Evolutionary conservation across 2,113 vertebrate genomes (phyloP).

Genomic region (Equus przewalskii): DNA sequence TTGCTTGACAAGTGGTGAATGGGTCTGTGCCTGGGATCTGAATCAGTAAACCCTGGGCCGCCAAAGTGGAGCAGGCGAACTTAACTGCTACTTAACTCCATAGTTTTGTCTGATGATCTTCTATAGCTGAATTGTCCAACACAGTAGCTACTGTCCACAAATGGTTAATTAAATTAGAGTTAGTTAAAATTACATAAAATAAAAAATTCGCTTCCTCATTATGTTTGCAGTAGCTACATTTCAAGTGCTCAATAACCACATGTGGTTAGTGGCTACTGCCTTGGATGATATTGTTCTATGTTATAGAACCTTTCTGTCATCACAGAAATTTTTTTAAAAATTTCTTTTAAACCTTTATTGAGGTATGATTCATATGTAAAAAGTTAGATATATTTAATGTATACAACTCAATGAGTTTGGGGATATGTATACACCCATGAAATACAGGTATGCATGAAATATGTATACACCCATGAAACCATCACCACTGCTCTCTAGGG

Average conservation of each 20-base stretch:
- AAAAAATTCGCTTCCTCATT: not conserved
- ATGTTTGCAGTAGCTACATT: not conserved
- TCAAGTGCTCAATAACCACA: not conserved
- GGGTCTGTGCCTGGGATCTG: too few relatives aligned
- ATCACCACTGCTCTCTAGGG: not conserved
- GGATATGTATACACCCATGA: not conserved
- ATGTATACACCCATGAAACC: not conserved
- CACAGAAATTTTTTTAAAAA: not conserved
- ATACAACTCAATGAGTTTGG: not conserved
- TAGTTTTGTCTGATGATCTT: not conserved
- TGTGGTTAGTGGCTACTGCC: not conserved
- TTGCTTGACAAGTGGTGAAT: too few relatives aligned
- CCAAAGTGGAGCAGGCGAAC: too few relatives aligned
- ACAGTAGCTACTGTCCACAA: not conserved
- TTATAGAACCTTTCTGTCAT: not conserved
- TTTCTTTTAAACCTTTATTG: not conserved
- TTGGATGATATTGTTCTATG: not conserved
- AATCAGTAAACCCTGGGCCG: too few relatives aligned
- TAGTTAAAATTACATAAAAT: not conserved
- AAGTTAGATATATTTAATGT: not conserved
- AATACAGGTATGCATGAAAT: not conserved
- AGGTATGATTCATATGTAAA: not conserved
- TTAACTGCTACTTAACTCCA: not conserved
- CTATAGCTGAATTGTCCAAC: not conserved
- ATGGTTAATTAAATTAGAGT: not conserved